Evolutionary conservation across 2,113 vertebrate genomes (phyloP).

Genomic region (Thomomys bottae): DNA sequence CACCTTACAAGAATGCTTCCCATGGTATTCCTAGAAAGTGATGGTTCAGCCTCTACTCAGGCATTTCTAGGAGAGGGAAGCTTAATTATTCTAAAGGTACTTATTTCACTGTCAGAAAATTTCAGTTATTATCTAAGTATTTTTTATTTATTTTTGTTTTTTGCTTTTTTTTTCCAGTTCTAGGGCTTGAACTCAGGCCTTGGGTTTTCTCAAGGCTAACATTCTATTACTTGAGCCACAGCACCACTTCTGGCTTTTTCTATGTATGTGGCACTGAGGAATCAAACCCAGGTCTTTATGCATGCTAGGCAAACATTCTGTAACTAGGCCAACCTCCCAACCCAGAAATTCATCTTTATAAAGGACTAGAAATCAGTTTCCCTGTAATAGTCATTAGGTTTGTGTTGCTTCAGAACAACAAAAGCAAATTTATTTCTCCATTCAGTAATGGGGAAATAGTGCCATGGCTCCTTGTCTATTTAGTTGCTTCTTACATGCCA

Average conservation of each 20-base stretch:
- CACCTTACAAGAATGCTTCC: neutral
- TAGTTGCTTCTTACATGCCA: neutral
- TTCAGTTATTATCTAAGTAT: slow-evolving; percentile 12
- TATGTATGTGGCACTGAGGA: too few relatives aligned
- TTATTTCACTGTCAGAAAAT: neutral
- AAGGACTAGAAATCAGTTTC: neutral
- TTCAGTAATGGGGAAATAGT: neutral
- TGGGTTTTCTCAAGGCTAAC: too few relatives aligned
- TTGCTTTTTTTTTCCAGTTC: too few relatives aligned
- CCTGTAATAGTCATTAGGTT: neutral
- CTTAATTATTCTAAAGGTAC: neutral
- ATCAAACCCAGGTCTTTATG: too few relatives aligned
- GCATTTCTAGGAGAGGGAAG: neutral
- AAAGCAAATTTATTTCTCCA: neutral
- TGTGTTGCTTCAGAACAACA: neutral
- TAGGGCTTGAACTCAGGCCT: too few relatives aligned
- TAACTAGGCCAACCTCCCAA: too few relatives aligned
- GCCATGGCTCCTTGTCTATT: neutral
- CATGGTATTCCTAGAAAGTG: neutral
- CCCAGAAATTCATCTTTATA: neutral
- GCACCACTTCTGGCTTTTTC: too few relatives aligned
- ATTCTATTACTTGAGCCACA: too few relatives aligned
- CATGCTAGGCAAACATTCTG: too few relatives aligned
- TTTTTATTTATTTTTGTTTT: too few relatives aligned
- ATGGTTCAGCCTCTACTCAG: neutral